A percentile compares a stretch with the other conserved stretches of the same genome.
phyloP scores from a whole-genome alignment of 2,113 vertebrate genomes.

The Equus przewalskii region DNA sequence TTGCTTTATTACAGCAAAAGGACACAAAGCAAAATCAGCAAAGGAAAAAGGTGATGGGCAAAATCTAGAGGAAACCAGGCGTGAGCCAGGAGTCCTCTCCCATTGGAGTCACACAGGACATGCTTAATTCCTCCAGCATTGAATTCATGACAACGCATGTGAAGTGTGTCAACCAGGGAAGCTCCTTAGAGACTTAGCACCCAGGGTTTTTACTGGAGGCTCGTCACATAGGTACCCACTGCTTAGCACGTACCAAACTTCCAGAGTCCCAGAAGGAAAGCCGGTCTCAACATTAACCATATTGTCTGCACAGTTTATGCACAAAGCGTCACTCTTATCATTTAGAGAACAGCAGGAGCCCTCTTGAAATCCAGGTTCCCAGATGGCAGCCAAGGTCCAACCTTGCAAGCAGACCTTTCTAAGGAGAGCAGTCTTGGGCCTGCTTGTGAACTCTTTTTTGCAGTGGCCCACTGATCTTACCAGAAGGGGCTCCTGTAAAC shows the following conservation, averaged over 20 bases:
- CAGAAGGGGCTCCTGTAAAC: neutral
- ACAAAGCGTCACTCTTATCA: neutral
- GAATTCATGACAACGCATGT: fast-evolving
- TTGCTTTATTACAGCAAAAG: neutral
- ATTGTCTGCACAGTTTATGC: neutral
- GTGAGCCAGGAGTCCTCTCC: neutral
- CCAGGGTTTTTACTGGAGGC: neutral
- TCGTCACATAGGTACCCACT: neutral
- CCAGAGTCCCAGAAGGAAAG: neutral
- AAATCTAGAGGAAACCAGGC: neutral
- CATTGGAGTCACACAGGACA: neutral
- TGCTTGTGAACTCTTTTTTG: neutral
- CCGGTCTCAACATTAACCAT: neutral
- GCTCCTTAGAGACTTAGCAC: neutral
- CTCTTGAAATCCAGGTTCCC: neutral
- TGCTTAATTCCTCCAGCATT: neutral
- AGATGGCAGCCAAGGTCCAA: neutral
- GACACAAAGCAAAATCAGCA: neutral
- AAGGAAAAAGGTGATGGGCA: neutral
- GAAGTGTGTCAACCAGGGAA: neutral
- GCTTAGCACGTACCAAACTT: neutral
- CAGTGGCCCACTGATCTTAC: neutral
- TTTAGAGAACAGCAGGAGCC: neutral
- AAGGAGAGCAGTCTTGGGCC: neutral
- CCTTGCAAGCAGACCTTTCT: no score